Percentiles rank a stretch among this genome's conserved stretches.
These are phyloP conservation scores for Acanthosepion lycidas DNA, from an alignment of 2,888 invertebrate species.

Conservation along the genomic window DNA sequence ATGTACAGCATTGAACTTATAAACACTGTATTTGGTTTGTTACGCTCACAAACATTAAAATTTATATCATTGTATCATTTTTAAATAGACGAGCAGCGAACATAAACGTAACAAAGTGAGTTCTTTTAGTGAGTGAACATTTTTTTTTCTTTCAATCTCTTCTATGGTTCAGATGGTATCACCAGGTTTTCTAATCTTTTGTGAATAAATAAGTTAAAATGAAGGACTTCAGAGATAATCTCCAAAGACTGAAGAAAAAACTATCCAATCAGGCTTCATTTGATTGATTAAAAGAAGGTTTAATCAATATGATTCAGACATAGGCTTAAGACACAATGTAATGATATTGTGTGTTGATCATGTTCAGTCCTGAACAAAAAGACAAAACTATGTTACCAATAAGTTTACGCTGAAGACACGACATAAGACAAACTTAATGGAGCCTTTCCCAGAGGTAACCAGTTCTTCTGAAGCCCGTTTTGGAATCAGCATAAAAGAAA, in stretches of 20 bases:
- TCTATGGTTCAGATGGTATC: background rate
- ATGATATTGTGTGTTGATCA: background rate
- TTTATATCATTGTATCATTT: no score
- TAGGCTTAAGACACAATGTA: background rate
- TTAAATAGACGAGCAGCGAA: no score
- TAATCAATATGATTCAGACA: background rate
- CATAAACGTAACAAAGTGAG: background rate
- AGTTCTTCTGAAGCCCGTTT: background rate
- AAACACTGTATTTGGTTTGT: no score
- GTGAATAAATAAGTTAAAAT: background rate
- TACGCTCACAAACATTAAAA: no score
- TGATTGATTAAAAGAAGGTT: background rate
- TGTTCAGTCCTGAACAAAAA: background rate
- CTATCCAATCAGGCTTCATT: background rate
- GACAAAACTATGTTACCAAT: background rate
- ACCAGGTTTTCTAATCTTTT: background rate
- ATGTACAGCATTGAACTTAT: no score
- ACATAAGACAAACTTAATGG: background rate
- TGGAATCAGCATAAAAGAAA: background rate
- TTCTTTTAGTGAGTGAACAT: background rate
- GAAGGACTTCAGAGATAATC: background rate
- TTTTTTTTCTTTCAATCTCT: background rate
- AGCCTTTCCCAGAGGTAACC: background rate
- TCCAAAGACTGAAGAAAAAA: background rate
- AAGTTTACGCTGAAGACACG: background rate